Evolutionary conservation across 2,113 vertebrate species (phyloP).

Genomic region (Neogale vison): DNA sequence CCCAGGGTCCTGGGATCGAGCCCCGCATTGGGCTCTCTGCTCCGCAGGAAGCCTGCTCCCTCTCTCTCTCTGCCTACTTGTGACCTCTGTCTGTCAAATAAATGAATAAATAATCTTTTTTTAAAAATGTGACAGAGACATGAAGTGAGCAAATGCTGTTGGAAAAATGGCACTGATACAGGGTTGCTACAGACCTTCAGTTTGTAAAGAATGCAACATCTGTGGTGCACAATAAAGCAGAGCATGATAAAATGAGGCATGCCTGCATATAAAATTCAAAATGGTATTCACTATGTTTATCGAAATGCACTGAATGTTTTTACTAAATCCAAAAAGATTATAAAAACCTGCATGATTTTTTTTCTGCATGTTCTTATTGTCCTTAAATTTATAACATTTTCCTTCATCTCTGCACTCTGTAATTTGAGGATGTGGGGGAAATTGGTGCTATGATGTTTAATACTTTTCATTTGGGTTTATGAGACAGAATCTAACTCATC

Average conservation of each 20-base stretch:
- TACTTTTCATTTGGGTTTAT: not conserved
- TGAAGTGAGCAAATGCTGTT: not conserved
- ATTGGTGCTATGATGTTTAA: not conserved
- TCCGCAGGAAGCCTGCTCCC: no score
- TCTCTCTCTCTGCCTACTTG: no score
- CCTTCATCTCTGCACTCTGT: slow-evolving; percentile 23
- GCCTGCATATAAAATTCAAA: slow-evolving; percentile 32
- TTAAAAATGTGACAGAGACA: not conserved
- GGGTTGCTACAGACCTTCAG: not conserved
- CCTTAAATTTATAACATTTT: slow-evolving; percentile 38
- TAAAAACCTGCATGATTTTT: not conserved
- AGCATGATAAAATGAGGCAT: not conserved
- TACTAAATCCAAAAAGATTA: not conserved
- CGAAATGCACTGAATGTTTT: slow-evolving; percentile 13
- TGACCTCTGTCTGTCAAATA: no score
- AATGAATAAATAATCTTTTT: no score
- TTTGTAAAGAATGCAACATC: not conserved
- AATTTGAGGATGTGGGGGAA: not conserved
- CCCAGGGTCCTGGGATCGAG: no score
- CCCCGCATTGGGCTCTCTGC: no score
- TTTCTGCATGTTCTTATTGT: not conserved
- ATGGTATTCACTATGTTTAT: not conserved
- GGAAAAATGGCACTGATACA: not conserved
- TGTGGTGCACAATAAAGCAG: not conserved
- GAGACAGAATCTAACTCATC: slow-evolving; percentile 25